Evolutionary conservation across 1,140 invertebrate species (phyloP).

Genomic region (Mya arenaria): DNA sequence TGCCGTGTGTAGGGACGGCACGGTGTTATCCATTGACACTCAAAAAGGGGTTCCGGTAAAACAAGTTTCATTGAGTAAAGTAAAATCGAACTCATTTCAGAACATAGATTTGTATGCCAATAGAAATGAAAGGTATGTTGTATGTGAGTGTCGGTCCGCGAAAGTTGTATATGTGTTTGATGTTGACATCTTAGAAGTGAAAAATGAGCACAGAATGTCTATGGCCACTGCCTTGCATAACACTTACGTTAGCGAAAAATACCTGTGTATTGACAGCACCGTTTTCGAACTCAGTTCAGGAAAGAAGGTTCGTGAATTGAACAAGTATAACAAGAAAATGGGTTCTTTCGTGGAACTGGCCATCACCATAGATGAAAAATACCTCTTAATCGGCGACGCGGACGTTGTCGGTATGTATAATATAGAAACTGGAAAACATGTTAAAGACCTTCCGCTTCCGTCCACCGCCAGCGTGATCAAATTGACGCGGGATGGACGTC

Average conservation of each 20-base stretch:
- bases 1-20: conserved; percentile 13
- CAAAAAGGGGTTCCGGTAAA: conserved; percentile 9
- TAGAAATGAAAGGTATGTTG: conserved; percentile 31
- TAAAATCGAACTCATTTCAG: conserved; percentile 5
- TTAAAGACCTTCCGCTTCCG: conserved; percentile 25
- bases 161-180: conserved; percentile 20
- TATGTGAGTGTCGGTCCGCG: conserved; percentile 23
- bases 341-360: background rate
- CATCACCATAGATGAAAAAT: conserved; percentile 40
- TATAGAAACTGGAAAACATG: conserved; percentile 11
- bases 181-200: conserved; percentile 28
- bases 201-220: conserved; percentile 8
- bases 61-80: conserved; percentile 20
- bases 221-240: background rate
- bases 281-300: conserved; percentile 19
- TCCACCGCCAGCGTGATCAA: conserved; percentile 28
- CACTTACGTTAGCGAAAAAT: conserved; percentile 11
- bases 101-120: conserved; percentile 21
- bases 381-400: conserved; percentile 37
- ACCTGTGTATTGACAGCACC: conserved; percentile 46
- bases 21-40: conserved; percentile 9
- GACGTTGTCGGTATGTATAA: conserved; percentile 30
- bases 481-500: conserved; percentile 20
- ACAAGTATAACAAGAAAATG: conserved; percentile 39
- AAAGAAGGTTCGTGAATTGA: conserved; percentile 46